phyloP scores from a whole-genome alignment of 2,888 invertebrate genomes.

The Torymus tubicola region DNA sequence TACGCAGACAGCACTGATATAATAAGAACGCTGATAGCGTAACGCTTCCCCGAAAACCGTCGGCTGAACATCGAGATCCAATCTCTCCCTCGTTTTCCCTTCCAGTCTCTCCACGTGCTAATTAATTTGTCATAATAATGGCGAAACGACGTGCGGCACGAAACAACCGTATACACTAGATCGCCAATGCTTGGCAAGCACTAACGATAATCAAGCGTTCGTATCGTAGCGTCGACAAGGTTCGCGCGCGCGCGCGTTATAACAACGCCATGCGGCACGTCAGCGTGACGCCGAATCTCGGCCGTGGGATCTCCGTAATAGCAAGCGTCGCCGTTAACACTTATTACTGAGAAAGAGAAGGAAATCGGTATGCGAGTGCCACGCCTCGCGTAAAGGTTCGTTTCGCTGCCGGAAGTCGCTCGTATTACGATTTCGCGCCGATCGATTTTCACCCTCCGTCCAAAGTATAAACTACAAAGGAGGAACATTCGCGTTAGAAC shows the following conservation, averaged over 20 bases:
- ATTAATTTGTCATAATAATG: conserved; percentile 29
- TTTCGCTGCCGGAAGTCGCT: too few relatives aligned
- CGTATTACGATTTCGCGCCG: too few relatives aligned
- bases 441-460: too few relatives aligned
- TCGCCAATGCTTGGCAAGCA: neutral
- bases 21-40: too few relatives aligned
- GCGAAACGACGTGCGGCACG: neutral
- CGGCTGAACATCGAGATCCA: neutral
- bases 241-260: neutral
- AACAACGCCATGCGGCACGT: neutral
- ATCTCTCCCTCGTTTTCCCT: neutral
- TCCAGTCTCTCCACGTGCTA: neutral
- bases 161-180: neutral
- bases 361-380: too few relatives aligned
- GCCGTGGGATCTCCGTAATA: neutral
- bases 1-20: too few relatives aligned
- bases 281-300: neutral
- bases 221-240: neutral
- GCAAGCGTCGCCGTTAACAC: too few relatives aligned
- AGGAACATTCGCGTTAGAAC: too few relatives aligned
- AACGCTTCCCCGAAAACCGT: too few relatives aligned
- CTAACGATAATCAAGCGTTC: conserved; percentile 7
- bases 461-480: too few relatives aligned
- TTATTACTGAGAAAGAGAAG: too few relatives aligned
- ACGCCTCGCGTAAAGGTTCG: too few relatives aligned